Conservation (phyloP, 2,113 vertebrate species). For the Oryzias curvinotus region DNA sequence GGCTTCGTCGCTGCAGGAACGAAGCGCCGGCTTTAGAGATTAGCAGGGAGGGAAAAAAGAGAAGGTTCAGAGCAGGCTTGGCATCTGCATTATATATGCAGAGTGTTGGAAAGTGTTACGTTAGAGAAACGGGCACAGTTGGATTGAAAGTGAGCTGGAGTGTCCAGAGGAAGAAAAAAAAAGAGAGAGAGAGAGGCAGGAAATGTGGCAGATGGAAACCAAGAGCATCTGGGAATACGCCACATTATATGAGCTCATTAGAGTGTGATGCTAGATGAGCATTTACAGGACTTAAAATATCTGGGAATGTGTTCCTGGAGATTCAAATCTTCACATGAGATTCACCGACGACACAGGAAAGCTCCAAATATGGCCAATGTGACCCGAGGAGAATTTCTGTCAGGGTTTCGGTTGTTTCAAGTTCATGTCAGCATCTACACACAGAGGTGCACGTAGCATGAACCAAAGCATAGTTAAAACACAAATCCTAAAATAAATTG, state of each 20-base stretch:
- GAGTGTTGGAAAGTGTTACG: slow-evolving; percentile 67
- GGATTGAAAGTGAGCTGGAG: slow-evolving; percentile 63
- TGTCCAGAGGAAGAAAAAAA: slow-evolving; percentile 27
- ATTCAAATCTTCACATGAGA: too few species aligned
- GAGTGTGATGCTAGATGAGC: slow-evolving; percentile 42
- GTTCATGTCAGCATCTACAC: too few species aligned
- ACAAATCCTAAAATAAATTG: too few species aligned
- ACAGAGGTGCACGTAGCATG: too few species aligned
- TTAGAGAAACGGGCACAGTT: slow-evolving; percentile 60
- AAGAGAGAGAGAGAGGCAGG: background rate
- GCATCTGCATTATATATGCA: slow-evolving; percentile 70
- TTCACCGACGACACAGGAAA: too few species aligned
- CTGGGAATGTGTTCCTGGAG: too few species aligned
- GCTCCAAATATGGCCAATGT: too few species aligned
- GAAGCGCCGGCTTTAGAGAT: slow-evolving; percentile 47
- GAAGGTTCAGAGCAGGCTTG: slow-evolving; percentile 44
- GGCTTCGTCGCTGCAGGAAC: slow-evolving; percentile 69
- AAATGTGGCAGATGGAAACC: slow-evolving; percentile 61
- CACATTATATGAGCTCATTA: slow-evolving; percentile 57
- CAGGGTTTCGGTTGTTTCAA: too few species aligned
- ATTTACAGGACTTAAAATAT: slow-evolving; percentile 14
- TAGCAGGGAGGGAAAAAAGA: slow-evolving; percentile 29
- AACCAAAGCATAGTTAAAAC: too few species aligned
- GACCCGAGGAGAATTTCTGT: too few species aligned
- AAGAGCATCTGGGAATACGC: slow-evolving; percentile 60